Evolutionary conservation across 2,113 vertebrate species (phyloP).

Genomic region (Brachyhypopomus gauderio): DNA sequence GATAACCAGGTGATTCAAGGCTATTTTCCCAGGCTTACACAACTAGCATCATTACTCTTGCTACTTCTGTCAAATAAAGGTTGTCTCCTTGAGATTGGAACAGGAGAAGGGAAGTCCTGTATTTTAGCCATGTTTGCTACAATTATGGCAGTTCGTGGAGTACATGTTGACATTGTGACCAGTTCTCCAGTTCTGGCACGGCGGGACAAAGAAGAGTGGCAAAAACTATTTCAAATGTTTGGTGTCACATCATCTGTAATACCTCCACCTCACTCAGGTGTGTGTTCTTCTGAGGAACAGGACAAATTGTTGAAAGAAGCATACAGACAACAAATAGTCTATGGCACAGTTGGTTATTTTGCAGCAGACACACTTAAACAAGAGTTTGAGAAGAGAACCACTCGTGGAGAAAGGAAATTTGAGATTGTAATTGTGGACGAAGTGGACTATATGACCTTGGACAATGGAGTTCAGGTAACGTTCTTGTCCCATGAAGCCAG

Average conservation of each 20-base stretch:
- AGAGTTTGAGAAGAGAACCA: conserved; percentile 51
- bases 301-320: conserved; percentile 23
- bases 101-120: conserved; percentile 57
- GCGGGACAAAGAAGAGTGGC: conserved; percentile 53
- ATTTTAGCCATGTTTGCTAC: conserved; percentile 58
- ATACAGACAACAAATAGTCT: conserved; percentile 50
- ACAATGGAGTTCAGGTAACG: conserved; percentile 55
- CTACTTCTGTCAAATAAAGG: conserved; percentile 50
- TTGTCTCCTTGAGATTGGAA: conserved; percentile 55
- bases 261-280: conserved; percentile 24
- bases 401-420: conserved; percentile 44
- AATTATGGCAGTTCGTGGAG: conserved; percentile 50
- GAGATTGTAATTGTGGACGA: conserved; percentile 55
- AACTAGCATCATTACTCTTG: conserved; percentile 54
- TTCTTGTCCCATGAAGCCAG: conserved; percentile 52
- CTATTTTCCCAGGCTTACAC: conserved; percentile 53
- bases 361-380: conserved; percentile 54
- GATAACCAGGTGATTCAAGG: conserved; percentile 35
- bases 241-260: conserved; percentile 49
- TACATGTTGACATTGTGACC: conserved; percentile 53
- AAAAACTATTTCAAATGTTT: conserved; percentile 51
- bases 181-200: conserved; percentile 50
- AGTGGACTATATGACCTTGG: conserved; percentile 58
- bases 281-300: neutral
- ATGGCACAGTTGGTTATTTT: conserved; percentile 55